These are phyloP conservation scores for Romanomermis culicivorax DNA, from an alignment of 2,888 invertebrate genomes.

Conservation along the genomic window DNA sequence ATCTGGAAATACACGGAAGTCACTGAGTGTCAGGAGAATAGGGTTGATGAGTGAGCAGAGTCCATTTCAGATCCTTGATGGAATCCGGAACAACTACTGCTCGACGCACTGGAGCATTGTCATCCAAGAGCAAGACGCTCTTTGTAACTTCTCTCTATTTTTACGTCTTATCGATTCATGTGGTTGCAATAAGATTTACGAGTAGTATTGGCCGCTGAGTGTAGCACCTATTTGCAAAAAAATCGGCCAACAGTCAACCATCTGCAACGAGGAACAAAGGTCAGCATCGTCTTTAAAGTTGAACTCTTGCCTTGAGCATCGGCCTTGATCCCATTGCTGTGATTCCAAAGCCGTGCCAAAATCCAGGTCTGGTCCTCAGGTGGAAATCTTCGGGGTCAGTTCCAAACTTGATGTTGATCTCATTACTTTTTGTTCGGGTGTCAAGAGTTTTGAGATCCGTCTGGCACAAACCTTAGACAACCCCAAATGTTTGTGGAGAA, in stretches of 20 bases:
- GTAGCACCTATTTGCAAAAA: constrained; percentile 12
- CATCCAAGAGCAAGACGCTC: constrained; percentile 8
- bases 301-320: constrained; percentile 7
- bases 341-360: constrained; percentile 1
- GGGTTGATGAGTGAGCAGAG: constrained; percentile 9
- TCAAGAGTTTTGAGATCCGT: constrained; percentile 27
- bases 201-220: constrained; percentile 12
- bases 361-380: constrained; percentile 29
- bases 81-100: constrained; percentile 1
- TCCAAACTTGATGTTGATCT: background rate
- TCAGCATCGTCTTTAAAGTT: constrained; percentile 11
- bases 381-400: constrained; percentile 18
- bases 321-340: background rate
- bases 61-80: constrained; percentile 7
- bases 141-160: background rate
- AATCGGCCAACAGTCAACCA: constrained; percentile 12
- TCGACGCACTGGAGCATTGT: constrained; percentile 11
- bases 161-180: constrained; percentile 6
- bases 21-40: constrained; percentile 11
- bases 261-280: constrained; percentile 12
- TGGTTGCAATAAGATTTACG: constrained; percentile 8
- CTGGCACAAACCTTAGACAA: constrained; percentile 13
- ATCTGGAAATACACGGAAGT: constrained; percentile 9
- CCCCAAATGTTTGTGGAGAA: constrained; percentile 2
- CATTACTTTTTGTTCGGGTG: constrained; percentile 16